Percentiles rank a stretch among this genome's conserved stretches.
Conservation (phyloP, 1,140 invertebrate species). For the Ceratosolen fusciceps region DNA sequence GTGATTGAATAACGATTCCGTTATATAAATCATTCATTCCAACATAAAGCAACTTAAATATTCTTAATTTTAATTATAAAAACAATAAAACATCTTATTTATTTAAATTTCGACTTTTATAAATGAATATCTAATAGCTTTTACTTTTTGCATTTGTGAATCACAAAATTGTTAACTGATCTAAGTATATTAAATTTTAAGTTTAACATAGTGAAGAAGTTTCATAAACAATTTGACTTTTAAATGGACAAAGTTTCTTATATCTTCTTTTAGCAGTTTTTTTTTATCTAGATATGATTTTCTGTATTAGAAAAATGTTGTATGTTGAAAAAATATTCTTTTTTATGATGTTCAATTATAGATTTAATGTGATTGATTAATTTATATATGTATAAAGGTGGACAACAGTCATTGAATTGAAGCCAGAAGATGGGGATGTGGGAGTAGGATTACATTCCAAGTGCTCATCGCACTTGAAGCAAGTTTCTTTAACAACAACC, state of each 20-base stretch:
- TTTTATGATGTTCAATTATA: too few species aligned
- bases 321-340: too few species aligned
- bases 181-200: neutral
- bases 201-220: neutral
- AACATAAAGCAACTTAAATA: too few species aligned
- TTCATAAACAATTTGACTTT: neutral
- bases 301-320: too few species aligned
- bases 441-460: slow-evolving; percentile 22
- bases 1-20: too few species aligned
- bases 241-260: neutral
- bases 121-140: too few species aligned
- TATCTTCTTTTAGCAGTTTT: neutral
- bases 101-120: too few species aligned
- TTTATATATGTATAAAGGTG: neutral
- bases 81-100: too few species aligned
- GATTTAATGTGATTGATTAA: neutral
- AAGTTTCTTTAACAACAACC: slow-evolving; percentile 54
- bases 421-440: neutral
- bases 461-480: neutral
- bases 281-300: neutral
- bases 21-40: too few species aligned
- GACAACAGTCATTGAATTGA: neutral
- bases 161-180: too few species aligned
- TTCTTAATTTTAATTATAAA: too few species aligned
- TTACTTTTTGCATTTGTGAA: too few species aligned